Conservation (phyloP, 2,113 vertebrate species). For the Salvelinus fontinalis region DNA sequence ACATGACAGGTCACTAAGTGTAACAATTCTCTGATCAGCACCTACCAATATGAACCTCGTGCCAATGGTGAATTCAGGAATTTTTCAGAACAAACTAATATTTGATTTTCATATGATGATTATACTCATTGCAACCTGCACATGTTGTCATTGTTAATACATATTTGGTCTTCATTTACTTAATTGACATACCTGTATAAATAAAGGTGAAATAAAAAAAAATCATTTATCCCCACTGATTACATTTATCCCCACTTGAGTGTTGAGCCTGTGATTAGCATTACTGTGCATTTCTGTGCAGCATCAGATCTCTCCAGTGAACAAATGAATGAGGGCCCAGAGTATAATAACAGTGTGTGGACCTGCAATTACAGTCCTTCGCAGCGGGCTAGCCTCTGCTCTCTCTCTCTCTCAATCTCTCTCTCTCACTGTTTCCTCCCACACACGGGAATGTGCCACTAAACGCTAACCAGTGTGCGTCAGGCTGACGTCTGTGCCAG, state of each 20-base stretch:
- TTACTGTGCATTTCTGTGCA: conserved; percentile 11
- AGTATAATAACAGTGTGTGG: conserved; percentile 58
- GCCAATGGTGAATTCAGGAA: neutral
- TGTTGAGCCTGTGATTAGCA: conserved; percentile 40
- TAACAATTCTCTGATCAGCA: conserved; percentile 2
- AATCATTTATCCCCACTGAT: neutral
- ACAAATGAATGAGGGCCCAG: conserved; percentile 37
- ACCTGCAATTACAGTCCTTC: conserved; percentile 68
- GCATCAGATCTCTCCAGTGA: conserved; percentile 42
- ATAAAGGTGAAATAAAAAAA: too few species aligned
- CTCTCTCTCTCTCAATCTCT: conserved; percentile 28
- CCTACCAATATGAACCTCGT: neutral
- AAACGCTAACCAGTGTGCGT: conserved; percentile 55
- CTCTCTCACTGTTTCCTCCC: conserved; percentile 64
- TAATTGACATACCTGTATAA: too few species aligned
- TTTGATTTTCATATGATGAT: neutral
- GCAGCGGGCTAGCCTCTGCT: conserved; percentile 61
- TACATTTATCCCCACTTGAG: neutral
- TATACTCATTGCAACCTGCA: neutral
- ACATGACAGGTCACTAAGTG: conserved; percentile 10
- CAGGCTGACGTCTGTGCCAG: conserved; percentile 65
- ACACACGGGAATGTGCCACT: conserved; percentile 53
- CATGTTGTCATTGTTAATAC: neutral
- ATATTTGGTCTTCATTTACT: too few species aligned
- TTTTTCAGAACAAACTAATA: neutral